Base-by-base conservation (phyloP, 1,140 invertebrate species). In the Gryllus bimaculatus region DNA sequence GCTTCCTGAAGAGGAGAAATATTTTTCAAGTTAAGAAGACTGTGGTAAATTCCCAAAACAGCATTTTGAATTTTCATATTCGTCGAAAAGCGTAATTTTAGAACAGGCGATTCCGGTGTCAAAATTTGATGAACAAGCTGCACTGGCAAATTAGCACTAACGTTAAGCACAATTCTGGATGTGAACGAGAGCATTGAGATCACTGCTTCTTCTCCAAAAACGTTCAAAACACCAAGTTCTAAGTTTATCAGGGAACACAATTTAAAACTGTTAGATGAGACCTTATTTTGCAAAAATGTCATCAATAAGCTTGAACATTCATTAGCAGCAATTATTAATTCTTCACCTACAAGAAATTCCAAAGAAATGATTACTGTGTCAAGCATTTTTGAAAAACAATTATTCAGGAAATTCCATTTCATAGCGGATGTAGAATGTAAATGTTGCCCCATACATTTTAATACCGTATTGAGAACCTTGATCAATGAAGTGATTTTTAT, bases 1-100 rank as follows among this genome's bases (percentile, higher is more conserved):
- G 93, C 92, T 86, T 96, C 94, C 86, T 97, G 95, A 12, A 98
- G 85, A 26, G 97, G 84, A 1, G 94, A 93, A 75, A 98, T 95
- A 87, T 95, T 97, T 85, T 96, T 96, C 77, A 97, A 87, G 80
- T 93, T 93, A 73, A 97, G 86, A 7, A 97, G 86, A 82, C 92
- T 91, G 83, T 94, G 94, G 85, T 96, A 96, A 8, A 96, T 89
- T 7, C 87, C 87, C 76, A 96, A 86, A 21, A 94, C 88, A 73
- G 91, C 88, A 75, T 90, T 88, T 81, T 92, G 88, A 73, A 94
- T 89, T 75, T 88, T 84, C 66, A 86, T 82, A 78, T 89, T 90
- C 79, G 90, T 87, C 18, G 89, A 88, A 81, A 91, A 90, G 74
- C 93, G 86, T 75, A 94, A 84, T 80, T 89, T 87, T 2, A 92